A percentile compares a stretch with the other conserved stretches of the same genome.
phyloP scores from a whole-genome alignment of 2,113 vertebrate genomes.

The Oryctolagus cuniculus region mOryCun1.1 NC_091441.1:53920001-53920500 shows the following conservation, averaged over 20 bases:
- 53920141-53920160: slow-evolving; percentile 95
- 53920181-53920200: slow-evolving; percentile 92
- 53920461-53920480: background rate
- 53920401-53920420: background rate
- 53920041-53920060: background rate
- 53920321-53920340: background rate
- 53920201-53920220: slow-evolving; percentile 85
- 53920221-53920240: slow-evolving; percentile 93
- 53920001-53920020: background rate
- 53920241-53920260: slow-evolving; percentile 90
- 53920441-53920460: background rate
- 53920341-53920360: background rate
- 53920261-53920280: background rate
- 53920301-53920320: background rate
- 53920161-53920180: slow-evolving; percentile 92
- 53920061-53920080: background rate
- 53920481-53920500: background rate
- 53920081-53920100: slow-evolving; percentile 94
- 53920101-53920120: slow-evolving; percentile 94
- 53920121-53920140: slow-evolving; percentile 87
- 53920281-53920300: background rate
- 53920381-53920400: no score
- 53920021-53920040: background rate
- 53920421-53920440: background rate
- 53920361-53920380: background rate